These are phyloP conservation scores for Spatulosminthurus flaviceps DNA, from an alignment of 2,888 invertebrate species.

Conservation along the genomic window DNA sequence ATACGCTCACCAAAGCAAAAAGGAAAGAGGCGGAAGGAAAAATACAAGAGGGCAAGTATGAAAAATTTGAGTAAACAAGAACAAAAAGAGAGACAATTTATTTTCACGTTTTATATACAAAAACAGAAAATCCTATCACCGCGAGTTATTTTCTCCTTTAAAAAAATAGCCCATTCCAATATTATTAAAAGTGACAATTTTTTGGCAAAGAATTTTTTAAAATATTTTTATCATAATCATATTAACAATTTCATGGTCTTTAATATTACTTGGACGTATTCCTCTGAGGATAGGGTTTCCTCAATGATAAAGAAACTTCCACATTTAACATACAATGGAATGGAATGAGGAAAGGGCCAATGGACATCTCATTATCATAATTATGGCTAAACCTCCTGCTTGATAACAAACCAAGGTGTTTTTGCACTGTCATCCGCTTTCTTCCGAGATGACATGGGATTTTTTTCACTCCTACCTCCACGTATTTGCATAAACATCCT, in stretches of 20 bases:
- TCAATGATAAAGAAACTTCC: not conserved
- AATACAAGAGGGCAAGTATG: not conserved
- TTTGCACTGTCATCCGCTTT: slow-evolving; percentile 1
- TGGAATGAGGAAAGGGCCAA: not conserved
- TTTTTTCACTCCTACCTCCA: not conserved
- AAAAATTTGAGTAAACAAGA: not conserved
- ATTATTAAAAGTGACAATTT: too few relatives aligned
- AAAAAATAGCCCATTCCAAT: too few relatives aligned
- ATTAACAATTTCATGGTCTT: not conserved
- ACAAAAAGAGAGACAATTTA: not conserved
- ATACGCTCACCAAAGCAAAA: too few relatives aligned
- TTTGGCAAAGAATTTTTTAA: too few relatives aligned
- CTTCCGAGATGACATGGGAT: not conserved
- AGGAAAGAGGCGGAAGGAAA: too few relatives aligned
- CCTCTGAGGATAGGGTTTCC: not conserved
- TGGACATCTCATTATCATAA: not conserved
- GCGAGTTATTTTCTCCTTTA: too few relatives aligned
- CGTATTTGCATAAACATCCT: not conserved
- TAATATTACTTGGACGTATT: too few relatives aligned
- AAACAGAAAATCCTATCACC: not conserved
- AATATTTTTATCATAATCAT: not conserved
- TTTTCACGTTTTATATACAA: not conserved
- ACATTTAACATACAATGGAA: not conserved
- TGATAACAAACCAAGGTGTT: slow-evolving; percentile 10
- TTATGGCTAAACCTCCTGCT: not conserved